Evolutionary conservation across 2,888 invertebrate species (phyloP).

Genomic region (Erynnis tages): DNA sequence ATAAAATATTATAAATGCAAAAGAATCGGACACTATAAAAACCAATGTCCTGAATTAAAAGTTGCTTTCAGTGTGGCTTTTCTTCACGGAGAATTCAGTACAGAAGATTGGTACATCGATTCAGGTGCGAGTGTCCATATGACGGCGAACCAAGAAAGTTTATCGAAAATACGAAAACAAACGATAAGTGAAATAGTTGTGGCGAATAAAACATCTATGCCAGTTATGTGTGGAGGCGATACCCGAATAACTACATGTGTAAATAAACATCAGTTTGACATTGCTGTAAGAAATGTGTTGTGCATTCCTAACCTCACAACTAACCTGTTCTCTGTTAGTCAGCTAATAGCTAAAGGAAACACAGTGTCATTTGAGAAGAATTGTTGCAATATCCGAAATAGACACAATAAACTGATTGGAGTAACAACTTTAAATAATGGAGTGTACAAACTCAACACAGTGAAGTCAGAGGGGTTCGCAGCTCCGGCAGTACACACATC

Average conservation of each 20-base stretch:
- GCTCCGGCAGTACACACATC: background rate
- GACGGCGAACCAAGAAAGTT: constrained; percentile 1
- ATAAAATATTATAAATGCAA: constrained; percentile 20
- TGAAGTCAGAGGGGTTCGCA: constrained; percentile 1
- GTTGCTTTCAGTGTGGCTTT: constrained; percentile 28
- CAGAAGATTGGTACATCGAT: constrained; percentile 22
- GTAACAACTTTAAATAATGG: constrained; percentile 21
- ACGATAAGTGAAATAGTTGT: constrained; percentile 21
- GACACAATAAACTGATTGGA: constrained; percentile 14
- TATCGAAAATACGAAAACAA: constrained; percentile 2
- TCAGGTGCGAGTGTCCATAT: constrained; percentile 21
- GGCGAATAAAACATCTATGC: constrained; percentile 5
- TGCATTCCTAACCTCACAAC: constrained; percentile 26
- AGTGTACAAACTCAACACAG: constrained; percentile 27
- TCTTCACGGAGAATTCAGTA: constrained; percentile 19
- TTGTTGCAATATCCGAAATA: constrained; percentile 14
- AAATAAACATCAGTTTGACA: constrained; percentile 19
- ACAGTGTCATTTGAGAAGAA: constrained; percentile 5
- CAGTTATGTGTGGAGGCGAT: constrained; percentile 24
- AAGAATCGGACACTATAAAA: constrained; percentile 12
- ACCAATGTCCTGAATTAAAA: constrained; percentile 16
- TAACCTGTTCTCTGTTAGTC: constrained; percentile 35
- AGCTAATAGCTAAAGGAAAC: constrained; percentile 29
- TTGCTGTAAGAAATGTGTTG: background rate
- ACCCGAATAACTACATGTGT: constrained; percentile 21